phyloP scores from a whole-genome alignment of 1,140 invertebrate genomes.

The Drosophila sp. region DNA sequence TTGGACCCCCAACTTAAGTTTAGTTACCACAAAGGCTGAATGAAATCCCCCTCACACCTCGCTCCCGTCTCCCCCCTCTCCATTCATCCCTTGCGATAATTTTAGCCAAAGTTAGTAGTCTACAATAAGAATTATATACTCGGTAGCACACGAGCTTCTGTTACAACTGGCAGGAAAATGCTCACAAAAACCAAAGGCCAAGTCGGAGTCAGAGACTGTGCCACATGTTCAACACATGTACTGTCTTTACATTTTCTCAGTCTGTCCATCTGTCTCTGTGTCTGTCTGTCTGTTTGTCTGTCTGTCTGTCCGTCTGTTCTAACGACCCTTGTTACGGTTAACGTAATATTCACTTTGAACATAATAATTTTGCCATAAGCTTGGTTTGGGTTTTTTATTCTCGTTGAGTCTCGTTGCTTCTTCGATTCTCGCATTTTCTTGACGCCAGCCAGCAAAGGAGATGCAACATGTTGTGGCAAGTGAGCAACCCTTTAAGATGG shows the following conservation, averaged over 20 bases:
- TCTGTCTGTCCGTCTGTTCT: conserved; percentile 9
- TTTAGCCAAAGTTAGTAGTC: conserved; percentile 1
- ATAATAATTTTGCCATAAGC: conserved; percentile 55
- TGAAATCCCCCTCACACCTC: neutral
- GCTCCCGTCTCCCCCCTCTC: no score
- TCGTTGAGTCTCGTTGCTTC: neutral
- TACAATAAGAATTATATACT: conserved; percentile 1
- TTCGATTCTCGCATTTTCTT: no score
- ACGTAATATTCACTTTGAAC: conserved; percentile 69
- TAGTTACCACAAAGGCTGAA: neutral
- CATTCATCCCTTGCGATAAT: neutral
- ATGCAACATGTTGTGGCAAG: conserved; percentile 44
- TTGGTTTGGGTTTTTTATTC: conserved; percentile 13
- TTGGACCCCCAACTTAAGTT: neutral
- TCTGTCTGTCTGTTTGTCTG: conserved; percentile 1
- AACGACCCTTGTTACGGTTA: conserved; percentile 59
- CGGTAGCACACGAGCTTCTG: conserved; percentile 9
- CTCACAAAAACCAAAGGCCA: neutral
- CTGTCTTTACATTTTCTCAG: neutral
- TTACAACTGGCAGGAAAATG: conserved; percentile 5
- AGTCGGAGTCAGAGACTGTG: neutral
- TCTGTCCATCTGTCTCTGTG: neutral
- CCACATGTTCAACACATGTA: conserved; percentile 40
- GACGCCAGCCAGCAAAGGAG: neutral
- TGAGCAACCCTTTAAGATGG: conserved; percentile 30